phyloP scores from a whole-genome alignment of 2,113 vertebrate genomes.

The Ophthalmolycus amberensis region DNA sequence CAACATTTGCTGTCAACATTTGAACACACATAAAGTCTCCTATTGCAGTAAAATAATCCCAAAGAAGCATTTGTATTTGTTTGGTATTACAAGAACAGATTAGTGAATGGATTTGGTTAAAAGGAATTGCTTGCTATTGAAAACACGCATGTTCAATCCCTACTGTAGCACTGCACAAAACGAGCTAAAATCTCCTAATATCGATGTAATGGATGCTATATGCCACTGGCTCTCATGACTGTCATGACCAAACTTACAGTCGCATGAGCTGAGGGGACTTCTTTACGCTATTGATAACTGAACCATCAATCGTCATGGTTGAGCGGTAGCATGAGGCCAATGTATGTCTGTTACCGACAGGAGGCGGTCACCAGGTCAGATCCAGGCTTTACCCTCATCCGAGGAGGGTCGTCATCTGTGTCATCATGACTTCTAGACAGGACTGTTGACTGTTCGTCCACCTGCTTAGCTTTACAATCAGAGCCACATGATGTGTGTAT shows the following conservation, averaged over 20 bases:
- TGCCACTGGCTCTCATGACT: not conserved
- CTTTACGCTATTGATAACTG: not conserved
- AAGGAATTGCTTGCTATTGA: not conserved
- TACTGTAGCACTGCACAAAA: not conserved
- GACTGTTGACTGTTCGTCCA: constrained; percentile 33
- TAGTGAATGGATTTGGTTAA: constrained; percentile 7
- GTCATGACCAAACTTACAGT: not conserved
- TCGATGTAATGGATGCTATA: not conserved
- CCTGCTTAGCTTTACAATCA: constrained; percentile 40
- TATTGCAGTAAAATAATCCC: not conserved
- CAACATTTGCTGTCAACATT: not conserved
- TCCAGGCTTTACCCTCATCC: not conserved
- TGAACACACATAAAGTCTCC: not conserved
- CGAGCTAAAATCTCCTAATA: not conserved
- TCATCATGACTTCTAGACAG: not conserved
- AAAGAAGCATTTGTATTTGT: not conserved
- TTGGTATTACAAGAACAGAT: constrained; percentile 13
- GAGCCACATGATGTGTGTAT: constrained; percentile 26
- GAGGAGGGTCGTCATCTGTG: not conserved
- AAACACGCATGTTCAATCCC: not conserved
- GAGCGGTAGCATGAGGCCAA: not conserved
- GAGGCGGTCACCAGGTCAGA: not conserved
- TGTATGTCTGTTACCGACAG: not conserved
- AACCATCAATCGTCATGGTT: not conserved
- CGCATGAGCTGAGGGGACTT: not conserved